A percentile compares a stretch with the other conserved stretches of the same genome.
These are phyloP conservation scores for Drosophila mimetica DNA, from an alignment of 2,888 invertebrate genomes.

Conservation along the genomic window DNA sequence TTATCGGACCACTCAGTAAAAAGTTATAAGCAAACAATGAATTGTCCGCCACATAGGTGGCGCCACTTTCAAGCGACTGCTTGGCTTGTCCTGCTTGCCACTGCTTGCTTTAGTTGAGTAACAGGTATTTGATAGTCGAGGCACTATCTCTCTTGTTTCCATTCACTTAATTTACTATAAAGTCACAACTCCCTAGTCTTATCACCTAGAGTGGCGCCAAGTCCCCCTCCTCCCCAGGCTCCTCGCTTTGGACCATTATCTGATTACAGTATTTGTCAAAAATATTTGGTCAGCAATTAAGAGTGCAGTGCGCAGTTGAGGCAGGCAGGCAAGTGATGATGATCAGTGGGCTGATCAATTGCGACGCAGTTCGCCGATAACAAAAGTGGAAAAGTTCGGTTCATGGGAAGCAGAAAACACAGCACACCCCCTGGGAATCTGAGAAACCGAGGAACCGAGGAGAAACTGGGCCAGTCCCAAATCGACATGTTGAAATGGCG, in stretches of 20 bases:
- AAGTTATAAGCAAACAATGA: too few species aligned
- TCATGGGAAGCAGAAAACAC: not conserved
- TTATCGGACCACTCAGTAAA: too few species aligned
- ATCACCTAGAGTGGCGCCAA: constrained; percentile 20
- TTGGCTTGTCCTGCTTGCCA: too few species aligned
- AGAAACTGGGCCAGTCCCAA: constrained; percentile 61
- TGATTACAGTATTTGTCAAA: constrained; percentile 75
- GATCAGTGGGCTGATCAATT: constrained; percentile 24
- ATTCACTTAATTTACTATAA: constrained; percentile 1
- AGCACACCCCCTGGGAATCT: not conserved
- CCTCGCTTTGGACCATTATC: constrained; percentile 25
- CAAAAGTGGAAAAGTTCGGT: constrained; percentile 26
- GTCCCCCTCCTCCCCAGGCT: not conserved
- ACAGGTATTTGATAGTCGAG: too few species aligned
- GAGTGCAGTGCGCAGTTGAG: constrained; percentile 72
- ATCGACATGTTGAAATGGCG: constrained; percentile 54
- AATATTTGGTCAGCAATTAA: constrained; percentile 76
- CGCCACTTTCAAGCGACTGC: too few species aligned
- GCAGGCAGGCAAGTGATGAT: constrained; percentile 10
- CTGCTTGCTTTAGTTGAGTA: too few species aligned
- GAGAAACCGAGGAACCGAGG: not conserved
- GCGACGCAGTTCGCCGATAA: constrained; percentile 24
- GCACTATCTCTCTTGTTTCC: too few species aligned
- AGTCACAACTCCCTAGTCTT: constrained; percentile 1
- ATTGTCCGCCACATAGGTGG: too few species aligned